Percentiles rank a stretch among this genome's conserved stretches.
These are phyloP conservation scores for Phaetusa simplex DNA, from an alignment of 2,113 vertebrate genomes.

Conservation along the genomic window DNA sequence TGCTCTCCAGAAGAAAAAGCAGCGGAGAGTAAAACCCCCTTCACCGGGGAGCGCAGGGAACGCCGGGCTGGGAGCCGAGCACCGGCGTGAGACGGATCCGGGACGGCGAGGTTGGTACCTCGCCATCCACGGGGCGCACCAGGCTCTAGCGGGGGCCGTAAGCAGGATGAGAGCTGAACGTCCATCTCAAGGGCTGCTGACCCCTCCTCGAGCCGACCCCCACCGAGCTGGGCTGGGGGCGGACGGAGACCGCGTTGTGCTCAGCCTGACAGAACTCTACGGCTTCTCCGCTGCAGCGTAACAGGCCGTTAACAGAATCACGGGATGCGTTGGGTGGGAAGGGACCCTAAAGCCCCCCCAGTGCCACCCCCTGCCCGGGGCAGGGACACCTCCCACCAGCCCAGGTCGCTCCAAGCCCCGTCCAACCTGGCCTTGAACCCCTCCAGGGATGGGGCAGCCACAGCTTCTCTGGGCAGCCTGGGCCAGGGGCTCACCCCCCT, in stretches of 20 bases:
- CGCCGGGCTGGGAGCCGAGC: background rate
- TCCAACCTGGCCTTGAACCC: no score
- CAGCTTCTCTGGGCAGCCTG: no score
- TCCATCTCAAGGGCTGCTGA: background rate
- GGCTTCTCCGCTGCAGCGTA: background rate
- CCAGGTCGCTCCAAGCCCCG: background rate
- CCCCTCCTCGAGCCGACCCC: background rate
- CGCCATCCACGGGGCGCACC: rapidly evolving
- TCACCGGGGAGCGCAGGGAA: background rate
- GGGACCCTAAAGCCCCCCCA: no score
- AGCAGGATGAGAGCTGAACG: background rate
- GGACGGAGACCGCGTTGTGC: background rate
- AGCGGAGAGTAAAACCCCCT: background rate
- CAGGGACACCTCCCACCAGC: no score
- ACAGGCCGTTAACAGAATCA: background rate
- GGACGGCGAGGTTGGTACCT: background rate
- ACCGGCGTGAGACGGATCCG: rapidly evolving
- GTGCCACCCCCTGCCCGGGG: no score
- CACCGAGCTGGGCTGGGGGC: background rate
- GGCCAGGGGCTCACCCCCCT: no score
- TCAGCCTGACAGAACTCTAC: background rate
- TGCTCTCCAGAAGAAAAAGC: background rate
- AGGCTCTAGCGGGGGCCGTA: rapidly evolving
- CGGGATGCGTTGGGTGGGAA: no score
- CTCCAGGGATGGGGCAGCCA: no score